Evolutionary conservation across 2,797 vertebrate genomes (phyloP), one percentile per base, ranked within the genome.

Genomic region (Enteromius afrohamiltoni): DNA sequence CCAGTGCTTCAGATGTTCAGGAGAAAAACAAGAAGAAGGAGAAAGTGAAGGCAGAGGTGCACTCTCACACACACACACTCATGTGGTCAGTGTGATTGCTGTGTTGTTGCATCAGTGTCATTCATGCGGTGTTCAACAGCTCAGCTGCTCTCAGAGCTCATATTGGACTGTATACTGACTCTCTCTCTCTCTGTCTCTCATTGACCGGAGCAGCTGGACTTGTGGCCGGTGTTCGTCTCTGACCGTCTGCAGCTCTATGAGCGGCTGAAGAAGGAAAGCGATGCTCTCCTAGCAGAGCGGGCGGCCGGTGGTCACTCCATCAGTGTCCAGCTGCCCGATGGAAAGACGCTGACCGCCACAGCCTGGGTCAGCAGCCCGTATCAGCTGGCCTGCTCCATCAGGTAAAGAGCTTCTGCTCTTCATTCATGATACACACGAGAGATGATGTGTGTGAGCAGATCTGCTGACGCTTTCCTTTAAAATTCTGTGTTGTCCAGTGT

Each of bases 291-390:
- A 78, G 92, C 91, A 21, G 70, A 91, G 84, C 93, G 89, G 88
- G 95, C 92, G 0, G 90, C 90, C 2, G 79, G 92, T 47, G 91
- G 92, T 85, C 91, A 88, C 7, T 55, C 90, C 26, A 96, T 99
- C 87, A 91, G 90, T 16, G 93, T 97, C 73, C 92, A 83, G 84
- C 90, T 98, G 87, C 89, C 91, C 0, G 94, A 95, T 64, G 96
- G 96, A 45, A 92, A 85, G 1, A 88, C 55, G 0, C 75, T 95
- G 80, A 82, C 89, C 49, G 97, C 94, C 10, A 91, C 94, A n/a
- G 93, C 95, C 0, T 98, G 97, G 97, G 91, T 94, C 90, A 97
- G 95, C 4, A 99, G 95, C 0, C 97, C 97, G 0, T 96, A 97
- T 88, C 95, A 97, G 19, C 81, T 98, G 88, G 97, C 96, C 67